Evolutionary conservation across 64 coral and sea anemone species (phyloP).

Genomic region (Dendrophyllia cribrosa): DNA sequence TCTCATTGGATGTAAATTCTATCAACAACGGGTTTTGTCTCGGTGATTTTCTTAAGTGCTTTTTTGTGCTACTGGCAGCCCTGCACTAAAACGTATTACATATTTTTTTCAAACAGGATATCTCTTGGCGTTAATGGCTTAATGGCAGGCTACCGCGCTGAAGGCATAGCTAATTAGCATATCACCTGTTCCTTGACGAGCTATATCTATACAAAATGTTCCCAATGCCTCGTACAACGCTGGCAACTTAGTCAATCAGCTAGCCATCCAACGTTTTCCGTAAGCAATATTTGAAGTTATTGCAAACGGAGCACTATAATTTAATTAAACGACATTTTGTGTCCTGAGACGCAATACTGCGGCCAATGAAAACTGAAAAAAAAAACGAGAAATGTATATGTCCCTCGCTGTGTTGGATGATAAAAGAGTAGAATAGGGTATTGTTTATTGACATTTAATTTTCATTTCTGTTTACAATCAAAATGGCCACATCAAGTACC

Average conservation of each 20-base stretch:
- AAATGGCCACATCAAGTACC: not conserved
- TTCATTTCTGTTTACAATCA: not conserved
- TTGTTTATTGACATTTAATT: not conserved
- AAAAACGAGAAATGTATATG: too few relatives aligned
- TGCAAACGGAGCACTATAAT: too few relatives aligned
- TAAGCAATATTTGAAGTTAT: too few relatives aligned
- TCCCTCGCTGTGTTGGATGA: too few relatives aligned
- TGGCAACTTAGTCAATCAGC: too few relatives aligned
- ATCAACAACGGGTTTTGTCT: not conserved
- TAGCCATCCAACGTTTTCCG: too few relatives aligned
- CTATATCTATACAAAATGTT: not conserved
- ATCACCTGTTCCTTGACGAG: not conserved
- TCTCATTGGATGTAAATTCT: constrained; percentile 19
- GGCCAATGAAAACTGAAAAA: too few relatives aligned
- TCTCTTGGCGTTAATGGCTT: not conserved
- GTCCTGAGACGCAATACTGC: too few relatives aligned
- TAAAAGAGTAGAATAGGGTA: not conserved
- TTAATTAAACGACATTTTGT: too few relatives aligned
- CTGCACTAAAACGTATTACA: not conserved
- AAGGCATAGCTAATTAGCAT: not conserved
- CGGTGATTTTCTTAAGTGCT: constrained; percentile 5
- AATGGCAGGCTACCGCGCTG: not conserved
- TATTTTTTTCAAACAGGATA: constrained; percentile 29
- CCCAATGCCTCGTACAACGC: too few relatives aligned
- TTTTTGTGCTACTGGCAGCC: not conserved